phyloP scores from a whole-genome alignment of 2,888 invertebrate genomes.

The Palloptera scutellata region DNA sequence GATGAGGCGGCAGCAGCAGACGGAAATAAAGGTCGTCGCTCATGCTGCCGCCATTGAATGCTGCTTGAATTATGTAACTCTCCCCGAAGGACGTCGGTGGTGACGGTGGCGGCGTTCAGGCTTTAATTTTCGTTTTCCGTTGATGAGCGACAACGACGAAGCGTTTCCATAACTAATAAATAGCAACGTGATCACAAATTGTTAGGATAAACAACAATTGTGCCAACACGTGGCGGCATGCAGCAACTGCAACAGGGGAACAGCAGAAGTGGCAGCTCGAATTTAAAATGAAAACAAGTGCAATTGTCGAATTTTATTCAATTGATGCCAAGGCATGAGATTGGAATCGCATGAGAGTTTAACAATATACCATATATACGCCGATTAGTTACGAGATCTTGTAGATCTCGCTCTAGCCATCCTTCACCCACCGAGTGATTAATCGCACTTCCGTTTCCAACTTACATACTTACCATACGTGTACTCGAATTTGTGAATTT shows the following conservation, averaged over 20 bases:
- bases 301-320: too few species aligned
- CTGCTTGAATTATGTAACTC: not conserved
- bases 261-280: slow-evolving; percentile 12
- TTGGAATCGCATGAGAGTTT: not conserved
- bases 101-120: slow-evolving; percentile 22
- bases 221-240: slow-evolving; percentile 52
- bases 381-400: not conserved
- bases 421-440: slow-evolving; percentile 22
- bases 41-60: not conserved
- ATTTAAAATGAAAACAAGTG: slow-evolving; percentile 36
- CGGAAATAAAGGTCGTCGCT: not conserved
- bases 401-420: not conserved
- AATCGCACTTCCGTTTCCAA: slow-evolving; percentile 31
- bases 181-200: slow-evolving; percentile 52
- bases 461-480: not conserved
- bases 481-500: too few species aligned
- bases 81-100: not conserved
- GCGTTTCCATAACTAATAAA: slow-evolving; percentile 47
- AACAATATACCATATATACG: slow-evolving; percentile 1
- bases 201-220: slow-evolving; percentile 62
- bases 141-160: not conserved
- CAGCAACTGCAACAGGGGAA: slow-evolving; percentile 18
- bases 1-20: not conserved
- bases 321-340: not conserved
- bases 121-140: slow-evolving; percentile 40